phyloP scores from a whole-genome alignment of 2,888 invertebrate genomes.

The Biston betularia region DNA sequence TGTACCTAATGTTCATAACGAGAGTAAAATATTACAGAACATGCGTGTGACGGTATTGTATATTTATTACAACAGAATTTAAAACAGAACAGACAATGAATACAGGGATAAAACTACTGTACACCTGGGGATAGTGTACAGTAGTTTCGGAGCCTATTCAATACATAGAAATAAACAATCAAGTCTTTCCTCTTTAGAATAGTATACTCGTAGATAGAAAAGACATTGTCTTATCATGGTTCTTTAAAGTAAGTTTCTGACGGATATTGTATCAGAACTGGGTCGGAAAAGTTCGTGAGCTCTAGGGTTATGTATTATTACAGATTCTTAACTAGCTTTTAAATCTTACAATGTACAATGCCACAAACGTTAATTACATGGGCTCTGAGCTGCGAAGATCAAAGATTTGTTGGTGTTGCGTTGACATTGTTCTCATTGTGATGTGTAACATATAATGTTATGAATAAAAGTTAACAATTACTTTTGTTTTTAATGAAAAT shows the following conservation, averaged over 20 bases:
- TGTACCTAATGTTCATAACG: neutral
- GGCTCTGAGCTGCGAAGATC: slow-evolving; percentile 40
- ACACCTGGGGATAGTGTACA: no score
- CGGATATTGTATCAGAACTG: slow-evolving; percentile 58
- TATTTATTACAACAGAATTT: neutral
- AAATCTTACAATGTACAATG: slow-evolving; percentile 38
- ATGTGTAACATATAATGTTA: slow-evolving; percentile 4
- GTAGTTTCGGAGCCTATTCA: no score
- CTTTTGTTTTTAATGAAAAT: no score
- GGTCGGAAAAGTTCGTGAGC: slow-evolving; percentile 67
- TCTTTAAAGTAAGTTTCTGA: slow-evolving; percentile 10
- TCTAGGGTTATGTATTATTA: slow-evolving; percentile 46
- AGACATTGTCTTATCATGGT: neutral
- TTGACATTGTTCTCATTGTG: slow-evolving; percentile 25
- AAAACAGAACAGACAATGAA: no score
- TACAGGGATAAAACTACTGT: no score
- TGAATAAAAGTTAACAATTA: neutral
- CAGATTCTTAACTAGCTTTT: slow-evolving; percentile 53
- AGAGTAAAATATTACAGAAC: slow-evolving; percentile 6
- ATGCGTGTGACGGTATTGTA: neutral
- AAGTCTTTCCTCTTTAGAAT: no score
- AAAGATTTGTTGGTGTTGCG: slow-evolving; percentile 29
- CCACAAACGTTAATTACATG: slow-evolving; percentile 33
- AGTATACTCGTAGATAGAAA: no score
- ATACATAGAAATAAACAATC: no score